These are phyloP conservation scores for Drosophila lacicola DNA, from an alignment of 2,888 invertebrate genomes.

Conservation along the genomic window DNA sequence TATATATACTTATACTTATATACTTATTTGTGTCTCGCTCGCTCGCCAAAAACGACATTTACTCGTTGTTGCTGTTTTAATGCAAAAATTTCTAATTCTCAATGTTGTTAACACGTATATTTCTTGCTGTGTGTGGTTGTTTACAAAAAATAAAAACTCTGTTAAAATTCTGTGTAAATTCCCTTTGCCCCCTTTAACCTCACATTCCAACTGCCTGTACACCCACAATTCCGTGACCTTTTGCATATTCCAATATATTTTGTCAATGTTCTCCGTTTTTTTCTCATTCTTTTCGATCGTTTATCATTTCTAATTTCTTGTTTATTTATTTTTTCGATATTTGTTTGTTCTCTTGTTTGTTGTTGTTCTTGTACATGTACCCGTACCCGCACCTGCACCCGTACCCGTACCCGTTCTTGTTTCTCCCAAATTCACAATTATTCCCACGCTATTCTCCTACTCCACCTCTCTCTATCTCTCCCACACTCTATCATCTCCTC, in stretches of 20 bases:
- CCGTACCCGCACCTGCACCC: neutral
- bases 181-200: neutral
- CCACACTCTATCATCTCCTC: neutral
- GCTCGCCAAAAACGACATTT: constrained; percentile 18
- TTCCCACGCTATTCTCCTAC: constrained; percentile 6
- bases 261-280: neutral
- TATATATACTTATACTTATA: constrained; percentile 9
- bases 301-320: constrained; percentile 10
- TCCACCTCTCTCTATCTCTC: neutral
- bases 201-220: constrained; percentile 10
- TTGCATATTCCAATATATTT: constrained; percentile 11
- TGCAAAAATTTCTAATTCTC: constrained; percentile 29
- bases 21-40: constrained; percentile 16
- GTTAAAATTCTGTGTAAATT: neutral
- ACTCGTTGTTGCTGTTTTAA: constrained; percentile 28
- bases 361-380: constrained; percentile 24
- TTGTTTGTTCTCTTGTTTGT: constrained; percentile 29
- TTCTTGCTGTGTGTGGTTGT: constrained; percentile 41
- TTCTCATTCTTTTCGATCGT: neutral
- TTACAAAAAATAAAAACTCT: constrained; percentile 7
- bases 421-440: constrained; percentile 10
- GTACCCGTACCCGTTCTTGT: constrained; percentile 6
- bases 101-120: constrained; percentile 51
- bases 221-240: constrained; percentile 8
- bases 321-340: constrained; percentile 14